Evolutionary conservation across 2,888 invertebrate species (phyloP), one percentile per base, ranked within the genome.

Genomic region (Encarsia formosa): DNA sequence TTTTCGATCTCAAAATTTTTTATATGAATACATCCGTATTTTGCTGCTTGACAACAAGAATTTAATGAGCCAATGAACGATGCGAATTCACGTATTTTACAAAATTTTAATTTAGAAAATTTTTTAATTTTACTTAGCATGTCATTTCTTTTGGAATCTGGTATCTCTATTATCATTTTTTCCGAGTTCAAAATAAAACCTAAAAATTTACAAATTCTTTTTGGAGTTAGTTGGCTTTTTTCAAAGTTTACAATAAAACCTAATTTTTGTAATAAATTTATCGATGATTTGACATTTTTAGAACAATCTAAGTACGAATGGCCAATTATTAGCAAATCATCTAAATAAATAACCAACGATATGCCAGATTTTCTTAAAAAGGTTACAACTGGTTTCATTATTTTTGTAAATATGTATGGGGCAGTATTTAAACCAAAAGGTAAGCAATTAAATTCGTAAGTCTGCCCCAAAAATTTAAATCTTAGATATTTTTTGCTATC

Each of bases 11-110:
- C 51, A 15, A 54, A 41, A 1, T 39, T 19, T 29, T 51, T 49
- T 31, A 42, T 39, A 44, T 57, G 38, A 11, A 48, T 8, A 19
- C 16, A 22, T n/a, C 51, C 46, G 29, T 57, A 54, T 11, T 35
- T 46, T 3, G 53, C 46, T 4, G 39, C 54, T 11, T 40, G 57
- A 11, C 49, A 48, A 13, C 34, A 38, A 1, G 57, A 40, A 35
- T 24, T 46, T 31, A 49, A 35, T 13, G 29, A 35, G 20, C 49
- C 57, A 5, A 57, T 44, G 23, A 54, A 41, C 4, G 48, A 35
- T 2, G 54, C 50, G 37, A 51, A 54, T 8, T 49, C 24, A 22
- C 54, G 37, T 18, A 57, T 54, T 26, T 45, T 51, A 20, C 41
- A 50, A 13, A 5, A 6, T 11, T 18, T 13, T 13, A 20, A 13